Base-by-base conservation (phyloP, 2,888 invertebrate genomes). In the Unio delphinus region DNA sequence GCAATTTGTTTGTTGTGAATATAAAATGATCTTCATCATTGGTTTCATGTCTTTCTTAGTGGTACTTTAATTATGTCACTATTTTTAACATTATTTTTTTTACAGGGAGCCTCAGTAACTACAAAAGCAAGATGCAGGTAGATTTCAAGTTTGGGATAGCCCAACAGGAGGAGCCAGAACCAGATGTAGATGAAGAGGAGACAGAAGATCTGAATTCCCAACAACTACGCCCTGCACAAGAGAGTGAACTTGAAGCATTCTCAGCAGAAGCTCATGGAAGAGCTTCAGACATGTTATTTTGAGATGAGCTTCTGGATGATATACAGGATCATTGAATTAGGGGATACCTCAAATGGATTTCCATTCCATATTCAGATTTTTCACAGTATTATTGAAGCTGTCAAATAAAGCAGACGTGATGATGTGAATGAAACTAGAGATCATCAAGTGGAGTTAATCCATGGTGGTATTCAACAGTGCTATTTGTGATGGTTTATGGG, bases 211-310 rank as follows among this genome's bases (percentile, higher is more conserved):
- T 61, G 8, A 70, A 69, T 23, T 65, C 70, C 45, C 61, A 72
- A 65, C 77, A 83, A 63, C 65, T 86, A 1, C 70, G 76, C 60
- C 86, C 86, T 20, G 84, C 85, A 0, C 81, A 80, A 20, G 84
- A 84, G 11, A 80, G 70, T 8, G 81, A 80, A 57, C 76, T 75
- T 4, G 78, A 80, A 26, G 73, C 76, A 11, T 86, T 83, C 72
- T 83, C 85, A n/a, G 78, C 85, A 26, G 80, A 76, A 59, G 73
- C 76, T 45, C 45, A 45, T 6, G 69, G 70, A 54, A 83, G 77
- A 45, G 78, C 86, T 45, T 45, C 45, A 0, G 85, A 86, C 67
- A 81, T 86, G 71, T 69, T 86, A 63, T 86, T 86, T 76, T 86
- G 73, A 77, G 45, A 45, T 45, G 45, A 68, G 70, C 8, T n/a